Evolutionary conservation across 2,113 vertebrate genomes (phyloP).

Genomic region (Mus spicilegus): DNA sequence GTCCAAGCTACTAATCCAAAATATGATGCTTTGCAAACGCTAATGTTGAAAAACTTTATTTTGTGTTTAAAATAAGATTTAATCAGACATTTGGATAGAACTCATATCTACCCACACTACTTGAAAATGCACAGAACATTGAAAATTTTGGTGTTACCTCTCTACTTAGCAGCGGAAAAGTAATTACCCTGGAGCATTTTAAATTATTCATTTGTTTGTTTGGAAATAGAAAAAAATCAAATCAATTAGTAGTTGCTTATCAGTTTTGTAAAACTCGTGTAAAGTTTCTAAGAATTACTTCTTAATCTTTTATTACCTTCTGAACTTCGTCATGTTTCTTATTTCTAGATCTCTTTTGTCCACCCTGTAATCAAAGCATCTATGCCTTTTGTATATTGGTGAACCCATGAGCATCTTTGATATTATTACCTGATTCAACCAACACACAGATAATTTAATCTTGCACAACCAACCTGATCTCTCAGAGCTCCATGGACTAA

Average conservation of each 20-base stretch:
- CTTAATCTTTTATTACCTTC: not conserved
- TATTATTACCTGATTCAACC: not conserved
- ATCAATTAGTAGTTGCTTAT: not conserved
- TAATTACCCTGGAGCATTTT: not conserved
- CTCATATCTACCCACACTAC: not conserved
- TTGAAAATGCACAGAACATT: not conserved
- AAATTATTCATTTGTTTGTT: not conserved
- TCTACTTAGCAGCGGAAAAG: not conserved
- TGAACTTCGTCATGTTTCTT: not conserved
- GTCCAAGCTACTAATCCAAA: not conserved
- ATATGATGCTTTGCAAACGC: not conserved
- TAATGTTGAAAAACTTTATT: not conserved
- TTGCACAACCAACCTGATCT: not conserved
- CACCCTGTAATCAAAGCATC: not conserved
- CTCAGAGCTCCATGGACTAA: no score
- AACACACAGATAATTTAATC: not conserved
- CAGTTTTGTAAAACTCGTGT: not conserved
- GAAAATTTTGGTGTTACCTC: not conserved
- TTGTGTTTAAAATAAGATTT: constrained; percentile 25
- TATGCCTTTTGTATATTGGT: not conserved
- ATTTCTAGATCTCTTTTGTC: not conserved
- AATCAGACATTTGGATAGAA: not conserved
- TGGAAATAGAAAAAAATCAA: not conserved
- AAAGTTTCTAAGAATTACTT: not conserved
- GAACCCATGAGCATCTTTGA: not conserved